A percentile compares a stretch with the other conserved stretches of the same genome.
These are phyloP conservation scores for Xanthorhoe spadicearia DNA, from an alignment of 2,888 invertebrate species.

Conservation along the genomic window DNA sequence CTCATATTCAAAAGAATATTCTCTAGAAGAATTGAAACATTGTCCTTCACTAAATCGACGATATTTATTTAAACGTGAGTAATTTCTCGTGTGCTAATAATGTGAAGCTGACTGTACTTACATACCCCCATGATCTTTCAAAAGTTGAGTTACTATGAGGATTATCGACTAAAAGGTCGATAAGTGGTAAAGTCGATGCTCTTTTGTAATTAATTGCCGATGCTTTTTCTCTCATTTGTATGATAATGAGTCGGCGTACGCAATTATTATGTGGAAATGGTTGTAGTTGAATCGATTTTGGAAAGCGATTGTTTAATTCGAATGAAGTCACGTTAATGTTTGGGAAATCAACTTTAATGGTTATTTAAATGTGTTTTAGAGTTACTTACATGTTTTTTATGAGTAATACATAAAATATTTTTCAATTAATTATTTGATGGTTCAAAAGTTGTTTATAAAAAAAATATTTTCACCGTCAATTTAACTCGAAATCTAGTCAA, in stretches of 20 bases:
- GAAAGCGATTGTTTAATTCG: constrained; percentile 41
- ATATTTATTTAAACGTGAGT: background rate
- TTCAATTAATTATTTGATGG: no score
- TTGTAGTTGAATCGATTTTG: constrained; percentile 70
- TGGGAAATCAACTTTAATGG: background rate
- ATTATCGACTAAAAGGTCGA: constrained; percentile 84
- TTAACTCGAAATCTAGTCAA: constrained; percentile 13
- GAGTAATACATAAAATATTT: no score
- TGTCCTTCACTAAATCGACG: no score
- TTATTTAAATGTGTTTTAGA: background rate
- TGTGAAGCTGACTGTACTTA: background rate
- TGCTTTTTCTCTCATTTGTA: constrained; percentile 83
- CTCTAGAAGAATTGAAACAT: no score
- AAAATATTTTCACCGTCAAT: background rate
- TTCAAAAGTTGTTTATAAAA: background rate
- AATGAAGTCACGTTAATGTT: constrained; percentile 1
- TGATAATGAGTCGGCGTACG: constrained; percentile 79
- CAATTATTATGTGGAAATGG: constrained; percentile 79
- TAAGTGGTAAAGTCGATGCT: constrained; percentile 84
- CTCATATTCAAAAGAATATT: no score
- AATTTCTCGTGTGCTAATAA: no score
- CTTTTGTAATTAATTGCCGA: constrained; percentile 81
- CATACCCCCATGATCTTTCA: background rate
- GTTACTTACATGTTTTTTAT: no score
- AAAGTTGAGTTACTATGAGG: constrained; percentile 62